These are phyloP conservation scores for Macaria notata DNA, from an alignment of 2,888 invertebrate genomes.

Conservation along the genomic window DNA sequence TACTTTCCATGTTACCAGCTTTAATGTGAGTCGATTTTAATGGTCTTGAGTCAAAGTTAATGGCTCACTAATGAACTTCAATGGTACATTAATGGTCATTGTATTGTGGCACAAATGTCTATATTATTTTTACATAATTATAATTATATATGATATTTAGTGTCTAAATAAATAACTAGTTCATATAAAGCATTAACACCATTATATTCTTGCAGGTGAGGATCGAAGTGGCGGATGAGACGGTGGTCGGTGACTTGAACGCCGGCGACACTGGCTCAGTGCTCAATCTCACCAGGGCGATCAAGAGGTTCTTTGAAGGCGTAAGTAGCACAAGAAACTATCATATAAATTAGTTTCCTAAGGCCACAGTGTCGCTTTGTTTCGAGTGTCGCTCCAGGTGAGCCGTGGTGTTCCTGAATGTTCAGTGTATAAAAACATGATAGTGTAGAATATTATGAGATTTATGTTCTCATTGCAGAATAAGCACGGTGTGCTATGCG, in stretches of 20 bases:
- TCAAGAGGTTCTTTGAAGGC: slow-evolving; percentile 58
- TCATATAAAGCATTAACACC: too few relatives aligned
- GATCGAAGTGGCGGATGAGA: slow-evolving; percentile 50
- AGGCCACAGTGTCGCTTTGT: too few relatives aligned
- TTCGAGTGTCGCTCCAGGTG: too few relatives aligned
- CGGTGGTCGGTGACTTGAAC: slow-evolving; percentile 57
- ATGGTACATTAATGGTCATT: neutral
- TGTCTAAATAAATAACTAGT: too few relatives aligned
- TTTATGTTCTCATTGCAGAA: slow-evolving; percentile 38
- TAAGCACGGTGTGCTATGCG: slow-evolving; percentile 63
- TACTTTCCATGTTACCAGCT: slow-evolving; percentile 64
- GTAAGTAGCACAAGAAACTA: slow-evolving; percentile 38
- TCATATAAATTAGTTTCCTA: too few relatives aligned
- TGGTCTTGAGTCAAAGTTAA: too few relatives aligned
- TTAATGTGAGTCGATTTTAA: slow-evolving; percentile 55
- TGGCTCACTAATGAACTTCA: neutral
- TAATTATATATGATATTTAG: too few relatives aligned
- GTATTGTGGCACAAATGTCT: too few relatives aligned
- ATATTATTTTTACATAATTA: too few relatives aligned
- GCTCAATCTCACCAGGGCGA: slow-evolving; percentile 51
- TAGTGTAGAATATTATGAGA: too few relatives aligned
- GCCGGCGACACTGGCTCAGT: slow-evolving; percentile 58
- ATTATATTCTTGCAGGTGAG: slow-evolving; percentile 46
- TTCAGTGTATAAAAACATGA: too few relatives aligned
- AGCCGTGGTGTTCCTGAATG: too few relatives aligned